These are phyloP conservation scores for Callimorpha dominula DNA, from an alignment of 2,888 invertebrate species.

Conservation along the genomic window DNA sequence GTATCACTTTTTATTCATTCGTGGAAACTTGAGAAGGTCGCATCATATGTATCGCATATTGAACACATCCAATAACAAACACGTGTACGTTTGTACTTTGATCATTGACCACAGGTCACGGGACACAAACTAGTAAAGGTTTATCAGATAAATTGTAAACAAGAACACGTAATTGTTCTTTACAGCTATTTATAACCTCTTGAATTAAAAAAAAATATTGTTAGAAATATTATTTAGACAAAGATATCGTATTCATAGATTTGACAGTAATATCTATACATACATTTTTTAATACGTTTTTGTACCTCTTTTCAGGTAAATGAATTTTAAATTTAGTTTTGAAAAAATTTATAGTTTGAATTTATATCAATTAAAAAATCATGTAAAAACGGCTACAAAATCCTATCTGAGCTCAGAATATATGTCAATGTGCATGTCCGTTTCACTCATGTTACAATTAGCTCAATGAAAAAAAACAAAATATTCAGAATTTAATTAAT, in stretches of 20 bases:
- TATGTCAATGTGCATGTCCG: too few relatives aligned
- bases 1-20: not conserved
- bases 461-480: not conserved
- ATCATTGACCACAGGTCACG: constrained; percentile 24
- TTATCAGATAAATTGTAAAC: not conserved
- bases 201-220: not conserved
- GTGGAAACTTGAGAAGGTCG: not conserved
- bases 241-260: not conserved
- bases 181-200: not conserved
- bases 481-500: not conserved
- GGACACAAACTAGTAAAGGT: not conserved
- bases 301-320: too few relatives aligned
- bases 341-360: too few relatives aligned
- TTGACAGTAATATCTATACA: too few relatives aligned
- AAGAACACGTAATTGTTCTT: not conserved
- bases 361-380: too few relatives aligned
- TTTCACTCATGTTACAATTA: not conserved
- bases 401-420: too few relatives aligned
- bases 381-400: too few relatives aligned
- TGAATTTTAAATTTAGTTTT: too few relatives aligned
- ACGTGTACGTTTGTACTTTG: constrained; percentile 35
- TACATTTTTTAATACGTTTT: too few relatives aligned
- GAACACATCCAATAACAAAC: constrained; percentile 1
- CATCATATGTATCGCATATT: not conserved
- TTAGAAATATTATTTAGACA: not conserved